Base-by-base conservation (phyloP, 1,140 invertebrate species). In the Sitophilus oryzae region DNA sequence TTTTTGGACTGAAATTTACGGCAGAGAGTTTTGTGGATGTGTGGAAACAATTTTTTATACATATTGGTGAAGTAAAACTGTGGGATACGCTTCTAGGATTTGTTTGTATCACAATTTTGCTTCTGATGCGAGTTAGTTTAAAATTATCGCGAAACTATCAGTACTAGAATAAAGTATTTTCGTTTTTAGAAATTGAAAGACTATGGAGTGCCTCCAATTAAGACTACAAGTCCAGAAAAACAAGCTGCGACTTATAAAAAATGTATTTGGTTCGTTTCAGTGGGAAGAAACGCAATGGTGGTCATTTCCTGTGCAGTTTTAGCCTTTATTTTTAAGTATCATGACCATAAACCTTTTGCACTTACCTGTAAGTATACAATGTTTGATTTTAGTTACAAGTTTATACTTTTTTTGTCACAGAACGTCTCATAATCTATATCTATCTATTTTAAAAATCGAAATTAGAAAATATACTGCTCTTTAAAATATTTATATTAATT, bases 231-330 rank as follows among this genome's bases (percentile, higher is more conserved):
- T 38, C 35, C 25, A 21, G 6, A 30, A 16, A 20, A 43, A n/a
- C 47, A 72, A 45, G 21, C 40, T 35, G 47, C 40, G n/a, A 47
- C 11, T 37, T 46, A 78, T 6, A 81, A 74, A 34, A 78, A 77
- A 54, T 62, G 73, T 1, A 60, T 84, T 51, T 87, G 84, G 82
- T 74, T 85, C 48, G 50, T 84, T 43, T 82, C 79, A 25, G 82
- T 85, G 0, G 81, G 82, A 15, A 77, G 88, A 36, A 91, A 91
- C 69, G 88, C 86, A 3, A 77, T 89, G 18, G 77, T 90, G 0
- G 87, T 91, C 1, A 75, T 90, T n/a, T 56, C 78, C 2, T 82
- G 80, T 57, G 80, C 83, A 1, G 62, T 74, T 4, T 70, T 83
- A 11, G 82, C 85, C 6, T 82, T 76, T 63, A 65, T 72, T 30